Conservation (phyloP, 2,113 vertebrate genomes). For the Probosciger aterrimus region DNA sequence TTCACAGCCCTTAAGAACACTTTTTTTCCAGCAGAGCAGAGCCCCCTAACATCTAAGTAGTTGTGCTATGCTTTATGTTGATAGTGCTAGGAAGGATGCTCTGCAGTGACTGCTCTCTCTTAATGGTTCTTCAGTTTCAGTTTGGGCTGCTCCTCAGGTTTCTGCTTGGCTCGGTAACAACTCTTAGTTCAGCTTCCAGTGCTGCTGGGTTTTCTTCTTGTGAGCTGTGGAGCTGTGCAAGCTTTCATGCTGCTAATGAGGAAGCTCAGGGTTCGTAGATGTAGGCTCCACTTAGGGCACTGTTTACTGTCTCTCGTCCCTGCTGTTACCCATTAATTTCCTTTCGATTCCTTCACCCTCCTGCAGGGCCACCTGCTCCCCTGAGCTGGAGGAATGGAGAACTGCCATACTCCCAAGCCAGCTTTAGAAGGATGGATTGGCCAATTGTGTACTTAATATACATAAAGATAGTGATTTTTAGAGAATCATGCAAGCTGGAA, state of each 20-base stretch:
- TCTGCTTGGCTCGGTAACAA: neutral
- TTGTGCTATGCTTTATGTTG: neutral
- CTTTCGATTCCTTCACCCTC: neutral
- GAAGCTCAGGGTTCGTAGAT: neutral
- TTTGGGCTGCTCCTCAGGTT: neutral
- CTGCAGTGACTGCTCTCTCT: rapidly evolving
- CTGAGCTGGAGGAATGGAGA: neutral
- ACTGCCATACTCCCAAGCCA: neutral
- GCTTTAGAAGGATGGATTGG: neutral
- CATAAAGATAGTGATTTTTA: neutral
- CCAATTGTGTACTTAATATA: neutral
- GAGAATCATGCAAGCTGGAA: neutral
- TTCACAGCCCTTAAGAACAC: rapidly evolving
- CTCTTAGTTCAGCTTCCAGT: neutral
- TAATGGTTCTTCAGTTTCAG: neutral
- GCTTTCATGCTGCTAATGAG: neutral
- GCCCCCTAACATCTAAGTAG: neutral
- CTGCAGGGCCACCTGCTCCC: rapidly evolving
- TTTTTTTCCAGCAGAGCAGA: neutral
- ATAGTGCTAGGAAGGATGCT: neutral
- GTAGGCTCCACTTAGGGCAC: neutral
- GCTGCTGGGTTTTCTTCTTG: neutral
- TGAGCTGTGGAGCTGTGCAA: neutral
- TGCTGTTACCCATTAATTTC: neutral
- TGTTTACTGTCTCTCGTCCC: neutral